Evolutionary conservation across 2,113 vertebrate species (phyloP).

Genomic region (Alethe diademata): DNA sequence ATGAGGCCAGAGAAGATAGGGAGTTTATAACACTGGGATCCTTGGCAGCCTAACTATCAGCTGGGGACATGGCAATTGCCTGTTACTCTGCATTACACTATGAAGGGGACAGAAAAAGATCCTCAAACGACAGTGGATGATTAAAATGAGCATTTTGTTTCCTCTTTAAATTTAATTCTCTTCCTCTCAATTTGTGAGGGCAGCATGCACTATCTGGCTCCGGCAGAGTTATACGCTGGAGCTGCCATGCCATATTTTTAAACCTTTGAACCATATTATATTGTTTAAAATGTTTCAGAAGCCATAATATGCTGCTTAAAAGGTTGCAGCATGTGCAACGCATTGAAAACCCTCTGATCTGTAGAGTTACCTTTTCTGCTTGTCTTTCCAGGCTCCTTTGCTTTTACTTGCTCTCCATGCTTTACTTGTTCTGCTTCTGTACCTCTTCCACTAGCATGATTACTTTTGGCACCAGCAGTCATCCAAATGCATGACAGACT

Average conservation of each 20-base stretch:
- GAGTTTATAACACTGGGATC: neutral
- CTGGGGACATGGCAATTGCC: neutral
- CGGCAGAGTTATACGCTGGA: neutral
- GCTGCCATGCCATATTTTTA: neutral
- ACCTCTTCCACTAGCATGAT: neutral
- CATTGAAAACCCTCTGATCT: neutral
- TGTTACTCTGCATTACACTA: neutral
- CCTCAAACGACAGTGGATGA: neutral
- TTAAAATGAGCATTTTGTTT: conserved; percentile 1
- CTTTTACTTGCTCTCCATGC: neutral
- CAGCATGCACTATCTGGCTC: neutral
- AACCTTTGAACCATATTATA: neutral
- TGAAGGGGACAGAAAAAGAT: neutral
- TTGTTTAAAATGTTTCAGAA: neutral
- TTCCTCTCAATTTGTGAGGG: neutral
- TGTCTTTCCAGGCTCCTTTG: neutral
- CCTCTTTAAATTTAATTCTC: neutral
- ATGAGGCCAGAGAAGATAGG: neutral
- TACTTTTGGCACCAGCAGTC: neutral
- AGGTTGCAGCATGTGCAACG: neutral
- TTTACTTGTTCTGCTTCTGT: neutral
- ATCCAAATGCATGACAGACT: neutral
- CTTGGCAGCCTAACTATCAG: neutral
- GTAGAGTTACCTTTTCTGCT: neutral
- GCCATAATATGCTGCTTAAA: neutral